Base-by-base conservation (phyloP, 2,888 invertebrate genomes). In the Nomada fabriciana region DNA sequence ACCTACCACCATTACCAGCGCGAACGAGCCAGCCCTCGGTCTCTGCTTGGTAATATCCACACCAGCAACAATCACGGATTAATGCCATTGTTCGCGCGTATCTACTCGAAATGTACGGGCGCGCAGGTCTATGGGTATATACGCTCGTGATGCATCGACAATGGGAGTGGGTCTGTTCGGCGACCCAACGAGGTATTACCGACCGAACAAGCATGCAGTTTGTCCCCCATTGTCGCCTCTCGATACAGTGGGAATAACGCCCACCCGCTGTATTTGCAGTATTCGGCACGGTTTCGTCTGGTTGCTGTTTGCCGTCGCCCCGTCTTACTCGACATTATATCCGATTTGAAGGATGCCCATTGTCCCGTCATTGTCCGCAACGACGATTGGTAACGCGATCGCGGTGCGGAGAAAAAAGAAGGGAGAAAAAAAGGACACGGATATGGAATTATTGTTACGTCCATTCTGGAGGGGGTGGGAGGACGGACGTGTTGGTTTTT, bases 121-220 rank as follows among this genome's bases (percentile, higher is more conserved):
- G 87, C 89, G 87, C 83, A 88, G 86, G 90, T 91, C 91, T 86
- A 89, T 79, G 88, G 89, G 76, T 87, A 82, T 87, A 87, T 82
- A 83, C 87, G 82, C 78, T 85, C 85, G 87, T 89, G 90, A 91
- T 90, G 88, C 90, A 90, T 91, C 89, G 89, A 91, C 91, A 91
- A 91, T 91, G 87, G 89, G 84, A 88, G 87, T 89, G 90, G 89
- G 89, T 90, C 90, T 91, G 91, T 88, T 90, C 90, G 87, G 85
- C 91, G 90, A 89, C 90, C 91, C 91, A 91, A 91, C 91, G 89
- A 91, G 91, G 91, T 91, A 91, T 91, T 91, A 91, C 91, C 91
- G 84, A 88, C 90, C 90, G 89, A 91, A 91, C 91, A 91, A 91
- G 89, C 90, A 88, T 90, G 90, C 91, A 90, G 91, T 92, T 92